These are phyloP conservation scores for Brachionus plicatilis DNA, from an alignment of 1,140 invertebrate species.

Conservation along the genomic window DNA sequence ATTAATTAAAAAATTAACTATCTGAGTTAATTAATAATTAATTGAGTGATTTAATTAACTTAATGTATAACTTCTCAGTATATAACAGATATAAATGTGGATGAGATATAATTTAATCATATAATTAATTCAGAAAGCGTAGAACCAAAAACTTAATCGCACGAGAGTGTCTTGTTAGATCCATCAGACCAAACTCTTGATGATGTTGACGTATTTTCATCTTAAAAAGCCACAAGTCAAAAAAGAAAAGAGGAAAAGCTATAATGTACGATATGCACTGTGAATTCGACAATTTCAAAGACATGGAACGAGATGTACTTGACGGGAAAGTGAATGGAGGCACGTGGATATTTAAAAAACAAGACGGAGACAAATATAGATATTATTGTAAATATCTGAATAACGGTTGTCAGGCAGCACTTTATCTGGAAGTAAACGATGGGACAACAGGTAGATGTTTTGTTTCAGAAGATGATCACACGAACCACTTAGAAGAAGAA, in stretches of 20 bases:
- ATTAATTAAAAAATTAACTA: neutral
- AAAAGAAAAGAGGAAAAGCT: neutral
- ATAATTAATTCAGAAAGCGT: neutral
- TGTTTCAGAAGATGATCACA: neutral
- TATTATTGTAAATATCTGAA: constrained; percentile 15
- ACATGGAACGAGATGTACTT: neutral
- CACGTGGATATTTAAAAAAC: neutral
- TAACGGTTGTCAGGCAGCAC: neutral
- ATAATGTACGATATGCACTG: neutral
- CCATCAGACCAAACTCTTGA: neutral
- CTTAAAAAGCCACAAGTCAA: neutral
- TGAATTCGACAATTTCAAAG: neutral
- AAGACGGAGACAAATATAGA: neutral
- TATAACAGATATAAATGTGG: neutral
- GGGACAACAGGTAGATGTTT: neutral
- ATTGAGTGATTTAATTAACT: neutral
- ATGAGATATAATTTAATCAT: neutral
- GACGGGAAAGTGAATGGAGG: neutral
- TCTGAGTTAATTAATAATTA: neutral
- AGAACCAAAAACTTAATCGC: neutral
- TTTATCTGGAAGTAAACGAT: neutral
- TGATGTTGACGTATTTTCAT: neutral
- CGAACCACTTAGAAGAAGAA: neutral
- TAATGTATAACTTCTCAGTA: neutral
- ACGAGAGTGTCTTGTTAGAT: neutral